Evolutionary conservation across 2,797 vertebrate species (phyloP), one percentile per base, ranked within the genome.

Genomic region (Coregonus sp.): DNA sequence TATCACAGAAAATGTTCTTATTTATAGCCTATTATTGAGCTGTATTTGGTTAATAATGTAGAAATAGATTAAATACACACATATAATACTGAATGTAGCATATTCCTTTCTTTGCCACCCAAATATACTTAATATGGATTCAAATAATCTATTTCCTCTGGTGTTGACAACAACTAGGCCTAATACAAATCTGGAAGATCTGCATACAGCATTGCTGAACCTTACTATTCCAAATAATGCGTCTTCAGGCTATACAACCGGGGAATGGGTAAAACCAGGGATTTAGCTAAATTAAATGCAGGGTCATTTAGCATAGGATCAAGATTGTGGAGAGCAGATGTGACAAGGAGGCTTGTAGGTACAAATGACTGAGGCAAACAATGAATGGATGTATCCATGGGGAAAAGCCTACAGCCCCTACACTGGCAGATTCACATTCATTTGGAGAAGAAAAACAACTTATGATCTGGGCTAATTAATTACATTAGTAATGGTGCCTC

Each of bases 391-490:
- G 1, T 61, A 51, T 73, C 90, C 78, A 15, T 65, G 61, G 86
- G 89, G 89, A 88, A 79, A 79, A 81, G 56, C 56, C 65, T 5
- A 12, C 40, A 47, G 40, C 11, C 40, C 40, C 40, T 47, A 67
- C 29, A 50, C 3, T 25, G 33, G 73, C 75, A 73, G 76, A 81
- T 74, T 51, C n/a, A 66, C 74, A 52, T 80, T 79, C 76, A 79
- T 82, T 82, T 63, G 71, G 66, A 33, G 72, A 50, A 70, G 51
- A n/a, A 52, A 40, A 65, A 47, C 40, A 35, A 6, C 51, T 16
- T 25, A 37, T 69, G 80, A 47, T 84, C 85, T 67, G 56, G 76
- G 78, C 73, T 84, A 81, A 86, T 88, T 83, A 87, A 93, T 90
- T 84, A 81, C 72, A 76, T 92, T 89, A 88, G 81, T 67, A 78